Evolutionary conservation across 1,140 invertebrate species (phyloP).

Genomic region (Diabrotica virgifera): DNA sequence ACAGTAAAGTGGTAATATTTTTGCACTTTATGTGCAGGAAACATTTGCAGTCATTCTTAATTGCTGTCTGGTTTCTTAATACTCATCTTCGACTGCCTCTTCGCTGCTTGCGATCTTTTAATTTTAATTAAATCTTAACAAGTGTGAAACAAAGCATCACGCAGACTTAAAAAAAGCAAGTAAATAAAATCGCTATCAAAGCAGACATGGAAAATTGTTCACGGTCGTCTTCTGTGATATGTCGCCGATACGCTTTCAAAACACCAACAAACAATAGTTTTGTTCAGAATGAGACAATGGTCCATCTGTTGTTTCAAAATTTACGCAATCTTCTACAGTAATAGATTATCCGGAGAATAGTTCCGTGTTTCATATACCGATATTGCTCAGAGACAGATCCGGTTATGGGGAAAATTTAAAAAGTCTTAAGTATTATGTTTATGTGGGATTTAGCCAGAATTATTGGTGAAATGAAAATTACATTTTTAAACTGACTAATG

Average conservation of each 20-base stretch:
- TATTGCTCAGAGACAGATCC: no score
- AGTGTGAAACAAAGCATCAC: neutral
- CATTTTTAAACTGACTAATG: no score
- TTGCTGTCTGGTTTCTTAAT: no score
- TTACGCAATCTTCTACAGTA: conserved; percentile 2
- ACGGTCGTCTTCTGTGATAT: neutral
- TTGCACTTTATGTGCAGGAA: no score
- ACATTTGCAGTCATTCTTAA: no score
- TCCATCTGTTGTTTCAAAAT: conserved; percentile 1
- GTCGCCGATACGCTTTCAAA: conserved; percentile 1
- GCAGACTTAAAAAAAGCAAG: neutral
- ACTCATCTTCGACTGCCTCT: neutral
- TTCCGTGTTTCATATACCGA: neutral
- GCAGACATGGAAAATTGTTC: neutral
- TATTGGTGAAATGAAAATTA: no score
- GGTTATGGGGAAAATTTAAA: no score
- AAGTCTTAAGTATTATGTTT: no score
- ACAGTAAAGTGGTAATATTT: no score
- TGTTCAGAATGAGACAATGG: neutral
- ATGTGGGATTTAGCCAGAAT: no score
- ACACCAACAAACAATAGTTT: neutral
- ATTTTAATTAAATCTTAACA: neutral
- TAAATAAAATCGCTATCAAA: conserved; percentile 1
- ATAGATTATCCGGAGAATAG: neutral
- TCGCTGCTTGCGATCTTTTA: neutral